Conservation (phyloP, 1,140 invertebrate genomes). For the Drosophila prosaltans region DNA sequence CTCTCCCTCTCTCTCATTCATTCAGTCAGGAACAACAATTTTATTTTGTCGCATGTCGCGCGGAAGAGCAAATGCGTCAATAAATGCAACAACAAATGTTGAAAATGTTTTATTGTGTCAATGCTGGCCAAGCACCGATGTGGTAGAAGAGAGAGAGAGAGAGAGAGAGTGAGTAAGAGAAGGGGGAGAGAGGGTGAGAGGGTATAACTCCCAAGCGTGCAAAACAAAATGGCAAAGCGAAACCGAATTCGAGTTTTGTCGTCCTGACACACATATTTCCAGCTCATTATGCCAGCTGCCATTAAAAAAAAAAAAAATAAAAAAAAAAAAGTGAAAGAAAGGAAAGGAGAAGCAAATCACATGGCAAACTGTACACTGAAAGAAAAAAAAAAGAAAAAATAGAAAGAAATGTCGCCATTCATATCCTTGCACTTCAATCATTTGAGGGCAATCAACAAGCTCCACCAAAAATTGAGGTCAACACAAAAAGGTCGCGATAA, state of each 20-base stretch:
- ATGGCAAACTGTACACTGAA: constrained; percentile 29
- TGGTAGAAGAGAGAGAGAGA: constrained; percentile 10
- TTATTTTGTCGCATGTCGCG: constrained; percentile 74
- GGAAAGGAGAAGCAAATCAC: constrained; percentile 30
- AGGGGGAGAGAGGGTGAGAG: neutral
- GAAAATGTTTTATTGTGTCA: constrained; percentile 76
- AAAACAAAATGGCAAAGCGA: constrained; percentile 56
- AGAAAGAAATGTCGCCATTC: constrained; percentile 7
- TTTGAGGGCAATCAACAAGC: constrained; percentile 62
- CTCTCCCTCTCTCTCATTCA: neutral
- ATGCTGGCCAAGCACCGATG: constrained; percentile 56
- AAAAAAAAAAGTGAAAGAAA: constrained; percentile 56
- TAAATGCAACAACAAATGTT: constrained; percentile 71
- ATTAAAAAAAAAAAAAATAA: constrained; percentile 68
- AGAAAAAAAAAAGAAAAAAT: neutral
- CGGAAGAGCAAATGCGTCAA: constrained; percentile 75
- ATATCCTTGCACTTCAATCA: constrained; percentile 71
- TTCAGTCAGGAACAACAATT: constrained; percentile 43
- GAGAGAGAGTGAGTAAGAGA: neutral
- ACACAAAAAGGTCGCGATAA: constrained; percentile 76
- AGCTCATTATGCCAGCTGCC: constrained; percentile 71
- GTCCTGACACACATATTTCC: constrained; percentile 54
- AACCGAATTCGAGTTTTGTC: constrained; percentile 35
- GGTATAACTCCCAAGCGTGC: constrained; percentile 48
- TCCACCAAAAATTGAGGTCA: constrained; percentile 66